A percentile compares a stretch with the other conserved stretches of the same genome.
phyloP scores from a whole-genome alignment of 64 coral and sea anemone species.

The Catalaphyllia jardinei region DNA sequence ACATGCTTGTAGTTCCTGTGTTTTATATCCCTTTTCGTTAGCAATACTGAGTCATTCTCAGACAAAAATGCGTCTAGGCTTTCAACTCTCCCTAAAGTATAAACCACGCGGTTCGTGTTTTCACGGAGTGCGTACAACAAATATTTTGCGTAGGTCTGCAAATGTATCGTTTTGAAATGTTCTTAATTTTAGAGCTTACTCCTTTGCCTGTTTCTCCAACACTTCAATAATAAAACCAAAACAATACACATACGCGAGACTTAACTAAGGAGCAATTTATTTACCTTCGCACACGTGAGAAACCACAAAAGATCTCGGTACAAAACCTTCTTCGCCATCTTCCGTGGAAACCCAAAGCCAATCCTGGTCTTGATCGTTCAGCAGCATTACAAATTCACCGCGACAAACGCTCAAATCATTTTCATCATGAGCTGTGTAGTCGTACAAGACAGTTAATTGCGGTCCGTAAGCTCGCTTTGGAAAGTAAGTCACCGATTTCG shows the following conservation, averaged over 20 bases:
- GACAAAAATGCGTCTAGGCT: not conserved
- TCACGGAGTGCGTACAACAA: too few species aligned
- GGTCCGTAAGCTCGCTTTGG: constrained; percentile 87
- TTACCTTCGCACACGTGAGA: constrained; percentile 91
- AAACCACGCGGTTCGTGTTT: too few species aligned
- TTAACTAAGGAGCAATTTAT: not conserved
- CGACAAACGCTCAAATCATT: constrained; percentile 77
- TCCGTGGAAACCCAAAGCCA: constrained; percentile 84
- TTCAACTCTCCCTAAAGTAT: not conserved
- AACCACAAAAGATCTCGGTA: constrained; percentile 84
- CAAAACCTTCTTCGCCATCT: constrained; percentile 86
- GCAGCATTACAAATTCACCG: constrained; percentile 85
- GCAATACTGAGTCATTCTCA: not conserved
- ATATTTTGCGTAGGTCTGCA: too few species aligned
- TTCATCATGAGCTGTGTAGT: constrained; percentile 79
- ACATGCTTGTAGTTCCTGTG: not conserved
- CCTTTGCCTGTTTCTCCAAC: not conserved
- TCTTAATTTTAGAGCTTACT: not conserved
- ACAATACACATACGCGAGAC: not conserved
- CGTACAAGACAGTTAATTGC: constrained; percentile 79
- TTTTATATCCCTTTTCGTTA: not conserved
- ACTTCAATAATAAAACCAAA: not conserved
- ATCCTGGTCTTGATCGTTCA: constrained; percentile 87
- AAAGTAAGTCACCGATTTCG: constrained; percentile 71
- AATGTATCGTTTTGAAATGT: too few species aligned